Conservation (phyloP, 2,797 vertebrate species). For the Antennarius maculatus region DNA sequence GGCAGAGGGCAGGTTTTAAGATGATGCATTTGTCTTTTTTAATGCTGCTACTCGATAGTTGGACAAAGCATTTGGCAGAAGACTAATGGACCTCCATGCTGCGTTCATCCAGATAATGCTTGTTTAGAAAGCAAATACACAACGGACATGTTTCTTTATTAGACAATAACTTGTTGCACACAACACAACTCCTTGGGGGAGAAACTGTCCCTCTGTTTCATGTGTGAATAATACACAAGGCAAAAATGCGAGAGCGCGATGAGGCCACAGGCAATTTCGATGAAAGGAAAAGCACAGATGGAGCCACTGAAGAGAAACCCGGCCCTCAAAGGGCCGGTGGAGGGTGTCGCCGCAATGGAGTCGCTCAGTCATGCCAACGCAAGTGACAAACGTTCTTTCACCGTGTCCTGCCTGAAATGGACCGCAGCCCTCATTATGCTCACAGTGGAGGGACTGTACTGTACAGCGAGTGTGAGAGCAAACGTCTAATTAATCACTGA, state of each 20-base stretch:
- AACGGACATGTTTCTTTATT: slow-evolving; percentile 34
- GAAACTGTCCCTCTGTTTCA: background rate
- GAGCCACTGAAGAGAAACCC: slow-evolving; percentile 55
- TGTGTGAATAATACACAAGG: slow-evolving; percentile 25
- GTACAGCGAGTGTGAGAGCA: slow-evolving; percentile 20
- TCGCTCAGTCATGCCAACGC: slow-evolving; percentile 55
- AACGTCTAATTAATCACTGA: slow-evolving; percentile 66
- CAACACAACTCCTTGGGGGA: slow-evolving; percentile 13
- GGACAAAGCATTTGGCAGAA: slow-evolving; percentile 42
- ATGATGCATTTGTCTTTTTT: slow-evolving; percentile 38
- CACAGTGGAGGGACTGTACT: slow-evolving; percentile 54
- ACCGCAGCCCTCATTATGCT: slow-evolving; percentile 63
- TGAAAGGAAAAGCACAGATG: slow-evolving; percentile 53
- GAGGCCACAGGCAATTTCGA: slow-evolving; percentile 38
- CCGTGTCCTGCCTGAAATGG: slow-evolving; percentile 54
- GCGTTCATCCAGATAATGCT: slow-evolving; percentile 15
- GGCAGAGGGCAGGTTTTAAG: slow-evolving; percentile 17
- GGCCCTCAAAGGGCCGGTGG: slow-evolving; percentile 41
- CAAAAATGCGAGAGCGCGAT: slow-evolving; percentile 35
- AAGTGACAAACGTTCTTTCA: slow-evolving; percentile 67
- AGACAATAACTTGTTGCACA: slow-evolving; percentile 21
- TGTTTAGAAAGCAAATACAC: slow-evolving; percentile 37
- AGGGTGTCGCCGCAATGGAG: slow-evolving; percentile 53
- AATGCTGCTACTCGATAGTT: slow-evolving; percentile 49
- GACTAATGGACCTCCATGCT: slow-evolving; percentile 40